A percentile compares a stretch with the other conserved stretches of the same genome.
phyloP scores from a whole-genome alignment of 2,797 vertebrate genomes.

The Myotis vivesi region DNA sequence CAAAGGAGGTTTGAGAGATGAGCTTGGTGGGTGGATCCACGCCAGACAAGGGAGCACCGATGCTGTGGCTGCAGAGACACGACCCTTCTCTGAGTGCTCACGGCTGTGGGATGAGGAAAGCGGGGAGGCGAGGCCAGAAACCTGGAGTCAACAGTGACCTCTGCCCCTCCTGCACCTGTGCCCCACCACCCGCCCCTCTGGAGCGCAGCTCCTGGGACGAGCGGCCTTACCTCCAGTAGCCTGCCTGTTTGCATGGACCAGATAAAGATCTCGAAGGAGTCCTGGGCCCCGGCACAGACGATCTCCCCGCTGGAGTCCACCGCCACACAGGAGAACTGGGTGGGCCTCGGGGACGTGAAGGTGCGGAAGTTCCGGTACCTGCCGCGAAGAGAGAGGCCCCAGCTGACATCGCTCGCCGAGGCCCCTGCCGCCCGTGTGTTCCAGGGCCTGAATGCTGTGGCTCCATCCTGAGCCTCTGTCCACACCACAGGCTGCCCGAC shows the following conservation, averaged over 20 bases:
- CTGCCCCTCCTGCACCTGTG: background rate
- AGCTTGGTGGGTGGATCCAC: fast-evolving
- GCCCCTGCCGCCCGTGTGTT: background rate
- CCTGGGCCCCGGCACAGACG: slow-evolving; percentile 94
- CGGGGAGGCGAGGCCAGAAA: too few species aligned
- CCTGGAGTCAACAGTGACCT: fast-evolving
- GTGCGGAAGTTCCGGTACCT: slow-evolving; percentile 99
- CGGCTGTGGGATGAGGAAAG: background rate
- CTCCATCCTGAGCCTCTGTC: background rate
- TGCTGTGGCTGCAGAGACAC: background rate
- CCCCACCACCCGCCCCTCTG: fast-evolving
- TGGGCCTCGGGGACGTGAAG: slow-evolving; percentile 93
- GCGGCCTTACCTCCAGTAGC: slow-evolving; percentile 90
- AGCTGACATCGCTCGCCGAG: fast-evolving
- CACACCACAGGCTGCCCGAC: fast-evolving
- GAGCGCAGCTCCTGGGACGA: fast-evolving
- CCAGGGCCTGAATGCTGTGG: background rate
- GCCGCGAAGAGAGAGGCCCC: background rate
- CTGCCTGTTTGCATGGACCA: slow-evolving; percentile 99
- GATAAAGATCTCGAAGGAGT: slow-evolving; percentile 96
- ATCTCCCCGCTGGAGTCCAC: slow-evolving; percentile 94
- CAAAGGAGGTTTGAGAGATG: background rate
- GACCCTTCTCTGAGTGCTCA: background rate
- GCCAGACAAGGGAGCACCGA: background rate
- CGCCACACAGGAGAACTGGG: slow-evolving; percentile 94